Base-by-base conservation (phyloP, 1,140 invertebrate genomes). In the Apis cerana region DNA sequence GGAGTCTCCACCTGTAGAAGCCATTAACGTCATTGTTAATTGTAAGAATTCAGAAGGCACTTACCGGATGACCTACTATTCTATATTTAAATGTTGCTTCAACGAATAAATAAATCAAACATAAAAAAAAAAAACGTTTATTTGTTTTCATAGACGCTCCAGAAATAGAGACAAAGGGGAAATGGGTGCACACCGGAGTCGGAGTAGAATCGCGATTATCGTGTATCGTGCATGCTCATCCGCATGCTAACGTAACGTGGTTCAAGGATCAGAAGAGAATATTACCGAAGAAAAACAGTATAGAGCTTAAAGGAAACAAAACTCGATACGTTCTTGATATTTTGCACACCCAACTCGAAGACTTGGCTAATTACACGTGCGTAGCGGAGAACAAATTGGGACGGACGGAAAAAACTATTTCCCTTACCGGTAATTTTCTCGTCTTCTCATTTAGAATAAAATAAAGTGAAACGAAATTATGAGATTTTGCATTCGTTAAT, bases 171-270 rank as follows among this genome's bases (percentile, higher is more conserved):
- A 89, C 91, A 5, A 93, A 95, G 81, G 87, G 89, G 54, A 89
- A 88, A 21, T 90, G 91, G 82, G 92, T 95, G 54, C 93, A 95
- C 75, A 93, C 93, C 43, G 95, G 94, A 58, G 90, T 91, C 69
- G 93, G 93, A 12, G 89, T 94, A 15, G 92, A 94, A 83, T 94
- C 94, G 17, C 89, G 94, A 62, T 75, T 95, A 58, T 93, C 92
- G n/a, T 95, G 95, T 82, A 92, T 93, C 67, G 94, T 95, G 52
- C 94, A 94, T 78, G 94, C 94, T 10, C 90, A 95, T 88, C 94
- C 94, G 13, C 82, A 85, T 19, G 92, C 94, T 12, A 90, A 86
- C 52, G 92, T 95, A 77, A 90, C 56, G 17, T 94, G 92, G 92
- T 84, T 65, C n/a, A 91, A 90, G 65, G 77, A 90, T 12, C 62